Base-by-base conservation (phyloP, 2,113 vertebrate species). In the Boleophthalmus pectinirostris region DNA sequence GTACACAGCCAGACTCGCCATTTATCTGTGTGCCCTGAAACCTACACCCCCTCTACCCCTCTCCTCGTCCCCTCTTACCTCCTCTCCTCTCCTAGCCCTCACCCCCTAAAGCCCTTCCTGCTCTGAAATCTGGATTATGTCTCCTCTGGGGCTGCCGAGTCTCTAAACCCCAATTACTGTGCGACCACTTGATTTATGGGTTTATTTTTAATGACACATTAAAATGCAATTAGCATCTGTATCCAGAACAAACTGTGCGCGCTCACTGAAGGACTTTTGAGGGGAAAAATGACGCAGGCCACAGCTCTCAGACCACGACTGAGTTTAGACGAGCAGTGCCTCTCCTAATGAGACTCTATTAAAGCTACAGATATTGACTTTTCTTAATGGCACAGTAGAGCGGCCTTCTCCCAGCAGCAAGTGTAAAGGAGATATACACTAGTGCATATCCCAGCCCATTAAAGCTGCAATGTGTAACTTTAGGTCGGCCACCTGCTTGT, bases 171-270 rank as follows among this genome's bases (percentile, higher is more conserved):
- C 82, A 90, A 89, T 92, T 90, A 92, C 74, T 78, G 73, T 66
- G 78, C 82, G 85, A 82, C 84, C 81, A 74, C 77, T 85, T 94
- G 92, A 92, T 94, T 92, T 93, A 92, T 92, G 84, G 82, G 79
- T 92, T 92, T 90, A 87, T 88, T 91, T 92, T 89, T 92, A 92
- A 93, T 90, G 89, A 91, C 82, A 86, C 91, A 93, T 94, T 94
- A 93, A 93, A 93, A 93, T 90, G 87, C 88, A 91, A 93, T 93
- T 93, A 92, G 90, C 90, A 91, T 93, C 85, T 85, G 79, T 91
- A 88, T 92, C 87, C 85, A 87, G 87, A 91, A 91, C 83, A 93
- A 90, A 92, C 86, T 85, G 83, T 87, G 84, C 86, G 87, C 82
- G 86, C 90, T 84, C 86, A 87, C 53, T 77, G 78, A 87, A 90